Evolutionary conservation across 2,888 invertebrate species (phyloP).

Genomic region (Frankliniella fusca): DNA sequence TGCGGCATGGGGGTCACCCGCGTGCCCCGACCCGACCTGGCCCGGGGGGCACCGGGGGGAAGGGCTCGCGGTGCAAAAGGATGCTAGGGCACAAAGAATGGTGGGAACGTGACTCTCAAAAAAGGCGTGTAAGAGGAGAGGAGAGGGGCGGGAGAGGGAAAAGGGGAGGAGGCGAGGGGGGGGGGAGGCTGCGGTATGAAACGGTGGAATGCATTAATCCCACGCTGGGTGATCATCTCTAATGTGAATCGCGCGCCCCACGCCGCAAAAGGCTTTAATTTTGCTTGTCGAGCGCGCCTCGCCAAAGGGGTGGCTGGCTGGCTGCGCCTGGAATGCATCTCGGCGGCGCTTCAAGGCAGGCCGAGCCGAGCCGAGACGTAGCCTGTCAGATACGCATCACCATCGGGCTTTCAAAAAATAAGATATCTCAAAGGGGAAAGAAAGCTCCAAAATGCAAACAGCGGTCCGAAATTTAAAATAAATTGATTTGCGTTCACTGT

Average conservation of each 20-base stretch:
- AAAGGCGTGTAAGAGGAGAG: not conserved
- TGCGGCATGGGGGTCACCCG: not conserved
- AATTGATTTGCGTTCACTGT: too few species aligned
- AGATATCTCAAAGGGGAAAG: too few species aligned
- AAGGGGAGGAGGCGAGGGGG: not conserved
- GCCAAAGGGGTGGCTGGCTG: not conserved
- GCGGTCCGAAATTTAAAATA: too few species aligned
- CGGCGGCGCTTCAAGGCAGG: too few species aligned
- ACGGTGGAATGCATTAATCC: conserved; percentile 13
- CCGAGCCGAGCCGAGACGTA: too few species aligned
- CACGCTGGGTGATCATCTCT: conserved; percentile 12
- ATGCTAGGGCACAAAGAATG: conserved; percentile 9
- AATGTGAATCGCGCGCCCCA: not conserved
- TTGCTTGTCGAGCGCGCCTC: not conserved
- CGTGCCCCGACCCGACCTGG: not conserved
- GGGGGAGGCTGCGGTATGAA: not conserved
- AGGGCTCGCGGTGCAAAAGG: conserved; percentile 12
- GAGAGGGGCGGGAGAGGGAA: not conserved
- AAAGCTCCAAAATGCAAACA: too few species aligned
- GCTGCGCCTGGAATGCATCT: too few species aligned
- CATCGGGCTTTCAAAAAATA: too few species aligned
- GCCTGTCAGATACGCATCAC: too few species aligned
- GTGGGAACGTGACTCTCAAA: conserved; percentile 7
- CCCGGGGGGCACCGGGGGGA: not conserved
- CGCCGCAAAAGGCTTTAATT: not conserved